Evolutionary conservation across 2,797 vertebrate genomes (phyloP), one percentile per base, ranked within the genome.

Genomic region (Gobionotothen gibberifrons): DNA sequence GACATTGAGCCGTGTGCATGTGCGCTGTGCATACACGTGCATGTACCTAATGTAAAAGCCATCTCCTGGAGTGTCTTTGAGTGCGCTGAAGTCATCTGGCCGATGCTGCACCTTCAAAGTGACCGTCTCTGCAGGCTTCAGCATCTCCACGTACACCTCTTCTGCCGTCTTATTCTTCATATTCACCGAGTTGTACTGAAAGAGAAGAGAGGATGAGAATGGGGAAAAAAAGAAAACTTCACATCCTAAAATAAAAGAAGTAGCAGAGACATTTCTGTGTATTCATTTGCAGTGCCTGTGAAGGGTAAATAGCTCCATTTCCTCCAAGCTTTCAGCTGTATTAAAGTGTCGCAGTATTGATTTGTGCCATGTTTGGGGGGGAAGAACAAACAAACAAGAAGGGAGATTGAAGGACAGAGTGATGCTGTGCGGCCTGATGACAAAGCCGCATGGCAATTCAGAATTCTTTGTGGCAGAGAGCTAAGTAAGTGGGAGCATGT

Each of bases 81-180:
- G 90, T 82, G 89, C 90, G 90, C 83, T 94, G 91, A 98, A 98
- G 62, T 98, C 97, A 52, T 97, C 96, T 0, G 95, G 91, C 55
- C 95, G 96, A 81, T 97, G 95, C 54, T 98, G 97, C 86, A 97
- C 96, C 89, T 95, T 97, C 62, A 99, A 90, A 17, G 92, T 95
- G 71, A 97, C 88, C 0, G 94, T 91, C 77, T 98, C 97, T 17
- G 93, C 94, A 29, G 97, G 96, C 80, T 98, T 99, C 84, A 98
- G 87, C 97, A 99, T 97, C 93, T 99, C 97, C 36, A 99, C 95
- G 1, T 99, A 99, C 71, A 97, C 97, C 81, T 99, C 97, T 76
- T 99, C 98, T 11, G 96, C 96, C 0, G 97, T 99, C 93, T 96
- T 97, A 85, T 93, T 96, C 86, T 95, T 95, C 94, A 98, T 94